Evolutionary conservation across 2,113 vertebrate genomes (phyloP).

Genomic region (Hippolais icterina): DNA sequence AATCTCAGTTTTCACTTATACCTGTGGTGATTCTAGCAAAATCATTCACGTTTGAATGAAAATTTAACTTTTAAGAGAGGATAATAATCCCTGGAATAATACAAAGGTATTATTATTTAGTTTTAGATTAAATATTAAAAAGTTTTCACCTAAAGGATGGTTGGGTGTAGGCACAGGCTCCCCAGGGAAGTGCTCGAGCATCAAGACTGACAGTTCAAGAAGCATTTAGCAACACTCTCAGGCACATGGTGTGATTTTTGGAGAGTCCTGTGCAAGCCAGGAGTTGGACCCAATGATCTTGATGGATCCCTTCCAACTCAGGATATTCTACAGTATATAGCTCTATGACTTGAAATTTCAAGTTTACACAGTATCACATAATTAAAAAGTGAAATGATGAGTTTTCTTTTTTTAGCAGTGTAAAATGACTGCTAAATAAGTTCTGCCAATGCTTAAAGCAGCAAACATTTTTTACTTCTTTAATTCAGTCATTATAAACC

Average conservation of each 20-base stretch:
- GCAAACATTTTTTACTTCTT: background rate
- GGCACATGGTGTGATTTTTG: background rate
- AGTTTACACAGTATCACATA: background rate
- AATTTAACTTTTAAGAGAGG: background rate
- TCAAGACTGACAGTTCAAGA: background rate
- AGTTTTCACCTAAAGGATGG: fast-evolving
- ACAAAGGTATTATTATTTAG: no score
- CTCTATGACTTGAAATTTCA: background rate
- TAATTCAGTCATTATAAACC: background rate
- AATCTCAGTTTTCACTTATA: background rate
- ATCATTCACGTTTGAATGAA: background rate
- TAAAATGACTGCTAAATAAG: background rate
- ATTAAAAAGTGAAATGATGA: background rate
- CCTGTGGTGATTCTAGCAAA: background rate
- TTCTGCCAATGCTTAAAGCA: background rate
- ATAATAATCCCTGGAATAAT: background rate
- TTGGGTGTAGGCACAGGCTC: background rate
- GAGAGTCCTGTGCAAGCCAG: background rate
- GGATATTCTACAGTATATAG: background rate
- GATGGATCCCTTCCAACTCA: no score
- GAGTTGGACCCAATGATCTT: background rate
- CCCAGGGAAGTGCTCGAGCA: background rate
- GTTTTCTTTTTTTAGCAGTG: background rate
- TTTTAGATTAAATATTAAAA: background rate
- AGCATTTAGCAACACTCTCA: background rate